phyloP scores from a whole-genome alignment of 2,113 vertebrate genomes.

The Thunnus maccoyii region DNA sequence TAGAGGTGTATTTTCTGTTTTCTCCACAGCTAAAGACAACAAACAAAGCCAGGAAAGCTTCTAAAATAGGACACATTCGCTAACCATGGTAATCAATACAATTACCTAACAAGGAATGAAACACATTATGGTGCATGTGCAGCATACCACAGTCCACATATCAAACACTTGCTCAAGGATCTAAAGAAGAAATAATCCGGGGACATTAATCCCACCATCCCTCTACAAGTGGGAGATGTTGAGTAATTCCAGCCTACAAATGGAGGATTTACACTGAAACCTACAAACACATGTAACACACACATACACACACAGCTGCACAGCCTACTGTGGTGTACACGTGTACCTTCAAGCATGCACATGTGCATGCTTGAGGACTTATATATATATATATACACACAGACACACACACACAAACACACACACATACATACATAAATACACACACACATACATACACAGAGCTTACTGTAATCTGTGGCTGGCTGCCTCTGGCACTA shows the following conservation, averaged over 20 bases:
- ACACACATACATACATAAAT: not conserved
- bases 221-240: slow-evolving; percentile 57
- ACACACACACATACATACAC: slow-evolving; percentile 44
- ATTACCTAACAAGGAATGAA: slow-evolving; percentile 24
- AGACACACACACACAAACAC: slow-evolving; percentile 7
- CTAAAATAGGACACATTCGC: slow-evolving; percentile 32
- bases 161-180: slow-evolving; percentile 47
- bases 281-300: slow-evolving; percentile 62
- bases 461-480: slow-evolving; percentile 71
- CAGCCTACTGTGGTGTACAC: slow-evolving; percentile 35
- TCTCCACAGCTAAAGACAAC: not conserved
- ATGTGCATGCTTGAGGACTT: slow-evolving; percentile 53
- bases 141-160: slow-evolving; percentile 25
- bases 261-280: slow-evolving; percentile 63
- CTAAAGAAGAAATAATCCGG: slow-evolving; percentile 68
- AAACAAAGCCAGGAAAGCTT: slow-evolving; percentile 20
- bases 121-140: slow-evolving; percentile 2
- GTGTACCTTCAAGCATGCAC: not conserved
- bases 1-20: not conserved
- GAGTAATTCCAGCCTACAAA: slow-evolving; percentile 76
- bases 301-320: slow-evolving; percentile 23
- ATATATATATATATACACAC: not conserved
- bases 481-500: slow-evolving; percentile 53
- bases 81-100: slow-evolving; percentile 26
- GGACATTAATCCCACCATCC: slow-evolving; percentile 62